Evolutionary conservation across 2,888 invertebrate genomes (phyloP), one percentile per base, ranked within the genome.

Genomic region (Petrophora chlorosata): DNA sequence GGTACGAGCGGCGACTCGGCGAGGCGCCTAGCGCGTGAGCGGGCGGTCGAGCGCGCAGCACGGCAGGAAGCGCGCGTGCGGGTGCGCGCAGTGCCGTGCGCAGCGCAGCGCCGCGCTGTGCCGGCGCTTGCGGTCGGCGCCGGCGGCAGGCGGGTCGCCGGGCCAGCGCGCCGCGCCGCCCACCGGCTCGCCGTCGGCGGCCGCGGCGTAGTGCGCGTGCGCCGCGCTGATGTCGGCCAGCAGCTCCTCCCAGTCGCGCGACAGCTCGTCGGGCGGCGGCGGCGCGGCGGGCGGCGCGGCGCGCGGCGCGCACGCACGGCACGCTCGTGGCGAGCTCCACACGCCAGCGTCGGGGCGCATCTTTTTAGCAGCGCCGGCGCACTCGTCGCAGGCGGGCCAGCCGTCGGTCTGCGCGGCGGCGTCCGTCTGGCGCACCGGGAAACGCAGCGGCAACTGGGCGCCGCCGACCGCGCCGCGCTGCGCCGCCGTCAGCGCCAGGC

Each of bases 361-460:
- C 75, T 85, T 85, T 74, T 86, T 87, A 4, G 85, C 83, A 22
- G 79, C 72, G 44, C 73, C 70, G 42, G 80, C 81, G 73, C 84
- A 83, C 65, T 79, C 81, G 63, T 76, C 82, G 75, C 84, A 81
- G 35, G 76, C 60, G 47, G 57, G 67, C 78, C 79, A 76, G 17
- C 57, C 64, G 49, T 81, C 82, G 23, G 88, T 87, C 75, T 88
- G 88, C 65, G 67, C 78, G 45, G 53, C 79, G 25, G 70, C 79
- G 68, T 88, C 83, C 47, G 53, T 39, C 72, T 85, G 86, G 14
- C 76, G 73, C 73, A 86, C 88, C 66, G 93, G 92, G 79, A 95
- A 96, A 72, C 95, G 95, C 59, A 95, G 90, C 34, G 92, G 82
- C 74, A 94, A 92, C 17, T 84, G 89, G 38, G 73, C 70, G 58